These are phyloP conservation scores for Temnopleurus reevesii DNA, from an alignment of 53 echinoderm and acorn worm species.

Conservation along the genomic window DNA sequence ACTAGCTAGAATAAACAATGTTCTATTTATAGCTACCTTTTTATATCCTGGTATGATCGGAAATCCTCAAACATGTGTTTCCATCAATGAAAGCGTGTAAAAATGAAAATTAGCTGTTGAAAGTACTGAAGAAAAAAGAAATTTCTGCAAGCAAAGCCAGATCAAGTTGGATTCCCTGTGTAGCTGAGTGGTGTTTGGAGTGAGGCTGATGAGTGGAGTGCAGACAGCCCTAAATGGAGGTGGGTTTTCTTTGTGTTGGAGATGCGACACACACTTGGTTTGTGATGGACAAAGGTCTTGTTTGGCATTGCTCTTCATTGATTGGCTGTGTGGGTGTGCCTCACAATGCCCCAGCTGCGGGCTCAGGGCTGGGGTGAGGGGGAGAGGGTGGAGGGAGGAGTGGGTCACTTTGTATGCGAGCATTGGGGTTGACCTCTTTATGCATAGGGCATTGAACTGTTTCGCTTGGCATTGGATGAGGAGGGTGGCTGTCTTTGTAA, in stretches of 20 bases:
- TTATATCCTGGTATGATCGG: no score
- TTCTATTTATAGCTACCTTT: no score
- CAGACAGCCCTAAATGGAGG: not conserved
- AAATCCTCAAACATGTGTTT: no score
- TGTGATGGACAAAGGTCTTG: slow-evolving; percentile 44
- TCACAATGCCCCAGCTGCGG: slow-evolving; percentile 11
- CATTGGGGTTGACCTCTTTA: not conserved
- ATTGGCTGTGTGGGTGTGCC: slow-evolving; percentile 32
- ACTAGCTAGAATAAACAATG: no score
- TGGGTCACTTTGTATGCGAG: not conserved
- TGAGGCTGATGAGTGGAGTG: not conserved
- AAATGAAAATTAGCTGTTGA: no score
- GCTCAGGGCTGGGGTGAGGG: not conserved
- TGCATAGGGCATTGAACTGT: slow-evolving; percentile 32
- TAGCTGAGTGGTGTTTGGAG: not conserved
- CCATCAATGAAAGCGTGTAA: no score
- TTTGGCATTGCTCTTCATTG: slow-evolving; percentile 25
- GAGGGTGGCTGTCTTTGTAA: not conserved
- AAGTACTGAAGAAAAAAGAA: not conserved
- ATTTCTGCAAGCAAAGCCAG: not conserved
- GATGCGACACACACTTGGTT: slow-evolving; percentile 51
- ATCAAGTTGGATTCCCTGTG: not conserved
- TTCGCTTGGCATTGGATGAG: not conserved
- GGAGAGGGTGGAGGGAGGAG: not conserved
- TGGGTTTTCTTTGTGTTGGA: slow-evolving; percentile 56